Evolutionary conservation across 2,888 invertebrate species (phyloP), one percentile per base, ranked within the genome.

Genomic region (Anthophora plumipes): DNA sequence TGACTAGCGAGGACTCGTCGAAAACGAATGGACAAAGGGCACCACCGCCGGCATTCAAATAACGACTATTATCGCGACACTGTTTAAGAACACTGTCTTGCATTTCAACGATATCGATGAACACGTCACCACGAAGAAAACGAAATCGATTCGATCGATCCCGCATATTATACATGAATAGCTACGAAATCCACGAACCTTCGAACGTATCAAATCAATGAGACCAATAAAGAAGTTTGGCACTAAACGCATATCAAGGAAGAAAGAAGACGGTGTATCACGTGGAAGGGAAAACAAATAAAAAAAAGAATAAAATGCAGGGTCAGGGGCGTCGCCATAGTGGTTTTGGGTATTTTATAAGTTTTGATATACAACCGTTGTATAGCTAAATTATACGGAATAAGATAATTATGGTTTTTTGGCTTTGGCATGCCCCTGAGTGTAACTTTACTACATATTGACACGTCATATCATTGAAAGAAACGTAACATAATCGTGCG

Each of bases 1-100:
- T 98, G 96, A 97, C 96, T 57, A 71, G 79, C 77, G 96, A 98
- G 91, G 97, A 98, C 75, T 73, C 90, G 71, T 82, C 89, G 57
- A 89, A 86, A 72, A 88, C 91, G 69, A 93, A 93, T 70, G 92
- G 92, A 52, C 91, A 92, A 78, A 88, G 92, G 82, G 89, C 91
- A 37, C 90, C 92, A 68, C 92, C 92, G 57, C 93, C 93, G 43
- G 92, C 91, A 84, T 93, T 93, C 75, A 93, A 92, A 82, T 89
- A 92, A 90, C 89, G 84, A 88, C 63, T 50, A 70, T 41, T n/a
- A 54, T 4, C n/a, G 31, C 57, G 69, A 63, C 57, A n/a, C 54
- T 39, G 46, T 46, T 69, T 59, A 37, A 31, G 7, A 39, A 39
- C 46, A n/a, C n/a, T 75, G 17, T 50, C 25, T 60, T 60, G 64